phyloP scores from a whole-genome alignment of 2,888 invertebrate species.

The Allophyes oxyacanthae region DNA sequence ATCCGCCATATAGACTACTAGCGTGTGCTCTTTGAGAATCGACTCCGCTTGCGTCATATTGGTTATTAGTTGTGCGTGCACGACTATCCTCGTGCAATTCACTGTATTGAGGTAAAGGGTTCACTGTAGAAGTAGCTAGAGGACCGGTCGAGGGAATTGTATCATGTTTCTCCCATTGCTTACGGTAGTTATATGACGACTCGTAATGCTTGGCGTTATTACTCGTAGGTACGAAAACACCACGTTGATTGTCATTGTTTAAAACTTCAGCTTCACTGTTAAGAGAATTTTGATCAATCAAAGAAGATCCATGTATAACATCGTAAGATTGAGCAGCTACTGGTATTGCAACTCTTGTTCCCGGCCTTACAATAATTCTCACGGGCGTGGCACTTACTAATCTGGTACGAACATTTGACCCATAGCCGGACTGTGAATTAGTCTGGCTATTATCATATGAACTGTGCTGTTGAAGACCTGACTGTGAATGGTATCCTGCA shows the following conservation, averaged over 20 bases:
- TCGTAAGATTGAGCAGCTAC: slow-evolving; percentile 71
- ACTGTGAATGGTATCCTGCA: slow-evolving; percentile 65
- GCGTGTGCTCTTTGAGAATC: slow-evolving; percentile 61
- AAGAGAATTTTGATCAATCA: slow-evolving; percentile 67
- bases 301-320: slow-evolving; percentile 57
- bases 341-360: slow-evolving; percentile 74
- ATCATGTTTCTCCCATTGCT: slow-evolving; percentile 84
- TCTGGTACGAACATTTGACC: slow-evolving; percentile 61
- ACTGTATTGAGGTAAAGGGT: slow-evolving; percentile 69
- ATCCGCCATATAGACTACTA: slow-evolving; percentile 60
- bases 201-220: slow-evolving; percentile 75
- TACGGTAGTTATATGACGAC: slow-evolving; percentile 80
- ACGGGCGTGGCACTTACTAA: slow-evolving; percentile 70
- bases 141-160: slow-evolving; percentile 63
- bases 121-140: slow-evolving; percentile 64
- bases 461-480: slow-evolving; percentile 64
- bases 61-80: slow-evolving; percentile 52
- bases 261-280: slow-evolving; percentile 73
- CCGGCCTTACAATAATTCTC: slow-evolving; percentile 75
- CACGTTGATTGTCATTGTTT: slow-evolving; percentile 56
- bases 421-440: slow-evolving; percentile 60
- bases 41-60: slow-evolving; percentile 57
- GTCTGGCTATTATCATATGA: slow-evolving; percentile 57
- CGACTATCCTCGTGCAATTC: slow-evolving; percentile 74
- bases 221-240: slow-evolving; percentile 54